Conservation (phyloP, 2,888 invertebrate genomes). For the Tanytarsus gracilentus region DNA sequence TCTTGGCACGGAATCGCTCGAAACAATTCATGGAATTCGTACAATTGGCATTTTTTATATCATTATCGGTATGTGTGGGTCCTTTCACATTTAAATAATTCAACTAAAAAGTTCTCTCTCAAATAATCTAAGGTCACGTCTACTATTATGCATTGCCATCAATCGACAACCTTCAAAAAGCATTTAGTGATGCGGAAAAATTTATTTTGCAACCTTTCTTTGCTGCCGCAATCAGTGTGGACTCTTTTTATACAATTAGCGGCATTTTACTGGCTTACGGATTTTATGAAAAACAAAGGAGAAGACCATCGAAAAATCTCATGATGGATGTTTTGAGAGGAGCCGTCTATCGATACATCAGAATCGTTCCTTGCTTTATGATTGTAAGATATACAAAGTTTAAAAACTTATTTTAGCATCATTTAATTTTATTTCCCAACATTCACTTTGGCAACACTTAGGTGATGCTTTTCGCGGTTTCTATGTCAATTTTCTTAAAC, state of each 20-base stretch:
- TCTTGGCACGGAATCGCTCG: slow-evolving; percentile 31
- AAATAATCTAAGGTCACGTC: slow-evolving; percentile 41
- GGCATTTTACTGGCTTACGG: slow-evolving; percentile 31
- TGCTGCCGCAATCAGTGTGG: slow-evolving; percentile 45
- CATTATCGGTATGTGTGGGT: slow-evolving; percentile 40
- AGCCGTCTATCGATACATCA: slow-evolving; percentile 40
- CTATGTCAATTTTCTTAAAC: slow-evolving; percentile 40
- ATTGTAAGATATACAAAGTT: slow-evolving; percentile 17
- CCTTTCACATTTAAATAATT: no score
- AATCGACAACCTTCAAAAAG: slow-evolving; percentile 39
- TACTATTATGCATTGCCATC: slow-evolving; percentile 42
- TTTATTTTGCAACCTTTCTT: slow-evolving; percentile 41
- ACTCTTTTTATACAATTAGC: slow-evolving; percentile 44
- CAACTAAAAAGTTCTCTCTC: background rate
- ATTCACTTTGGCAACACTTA: background rate
- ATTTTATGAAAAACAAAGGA: slow-evolving; percentile 31
- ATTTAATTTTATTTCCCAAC: background rate
- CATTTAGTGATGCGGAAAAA: slow-evolving; percentile 38
- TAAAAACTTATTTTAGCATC: no score
- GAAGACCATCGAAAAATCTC: slow-evolving; percentile 29
- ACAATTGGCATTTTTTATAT: slow-evolving; percentile 49
- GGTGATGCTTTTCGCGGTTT: slow-evolving; percentile 40
- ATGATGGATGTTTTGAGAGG: slow-evolving; percentile 29
- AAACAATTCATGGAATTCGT: slow-evolving; percentile 32
- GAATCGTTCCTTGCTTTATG: slow-evolving; percentile 35